These are phyloP conservation scores for Dipodomys stephensi DNA, from an alignment of 2,113 vertebrate species.

Conservation along the genomic window DNA sequence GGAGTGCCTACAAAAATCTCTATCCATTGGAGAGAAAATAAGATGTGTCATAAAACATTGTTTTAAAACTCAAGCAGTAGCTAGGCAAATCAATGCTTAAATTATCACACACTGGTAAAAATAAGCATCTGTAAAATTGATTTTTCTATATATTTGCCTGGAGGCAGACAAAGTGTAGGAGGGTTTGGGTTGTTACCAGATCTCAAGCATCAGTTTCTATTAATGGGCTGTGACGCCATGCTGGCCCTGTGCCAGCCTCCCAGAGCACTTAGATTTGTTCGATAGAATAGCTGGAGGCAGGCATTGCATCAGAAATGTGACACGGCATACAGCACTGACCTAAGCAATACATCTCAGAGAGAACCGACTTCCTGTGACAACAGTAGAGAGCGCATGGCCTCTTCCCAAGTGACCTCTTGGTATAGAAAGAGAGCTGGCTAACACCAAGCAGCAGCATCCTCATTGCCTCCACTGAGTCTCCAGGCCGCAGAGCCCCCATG, in stretches of 20 bases:
- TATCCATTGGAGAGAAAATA: neutral
- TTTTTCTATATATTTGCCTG: constrained; percentile 57
- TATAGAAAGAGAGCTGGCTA: neutral
- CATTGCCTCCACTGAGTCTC: neutral
- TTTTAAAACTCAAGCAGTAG: constrained; percentile 17
- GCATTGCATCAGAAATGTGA: neutral
- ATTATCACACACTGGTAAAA: constrained; percentile 60
- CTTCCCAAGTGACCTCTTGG: neutral
- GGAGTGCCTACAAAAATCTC: neutral
- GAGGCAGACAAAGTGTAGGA: constrained; percentile 41
- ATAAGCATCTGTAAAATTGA: constrained; percentile 52
- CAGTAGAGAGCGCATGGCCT: neutral
- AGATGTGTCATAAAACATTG: constrained; percentile 54
- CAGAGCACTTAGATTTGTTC: constrained; percentile 43
- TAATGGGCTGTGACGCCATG: constrained; percentile 79
- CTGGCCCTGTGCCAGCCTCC: constrained; percentile 69
- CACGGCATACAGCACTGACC: neutral
- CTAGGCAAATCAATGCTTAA: constrained; percentile 66
- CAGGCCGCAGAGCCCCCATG: neutral
- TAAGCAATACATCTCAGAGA: neutral
- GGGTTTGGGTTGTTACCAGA: constrained; percentile 64
- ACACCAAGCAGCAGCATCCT: neutral
- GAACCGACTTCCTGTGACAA: neutral
- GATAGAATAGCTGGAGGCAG: constrained; percentile 45
- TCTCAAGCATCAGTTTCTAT: constrained; percentile 76